phyloP scores from a whole-genome alignment of 2,797 vertebrate genomes.

The Scleropages formosus region DNA sequence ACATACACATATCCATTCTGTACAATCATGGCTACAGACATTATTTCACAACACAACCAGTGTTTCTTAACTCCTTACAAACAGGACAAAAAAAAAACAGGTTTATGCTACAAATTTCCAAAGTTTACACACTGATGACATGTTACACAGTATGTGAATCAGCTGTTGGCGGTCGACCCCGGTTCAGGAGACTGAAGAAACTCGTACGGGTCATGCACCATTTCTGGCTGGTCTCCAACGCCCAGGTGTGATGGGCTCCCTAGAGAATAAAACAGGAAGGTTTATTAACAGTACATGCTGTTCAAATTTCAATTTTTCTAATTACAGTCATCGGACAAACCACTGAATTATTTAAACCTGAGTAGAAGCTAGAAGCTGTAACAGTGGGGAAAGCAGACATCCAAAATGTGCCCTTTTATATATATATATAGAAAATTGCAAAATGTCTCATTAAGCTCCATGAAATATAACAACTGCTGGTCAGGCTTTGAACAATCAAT shows the following conservation, averaged over 20 bases:
- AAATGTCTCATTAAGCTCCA: no score
- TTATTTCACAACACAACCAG: conserved; percentile 26
- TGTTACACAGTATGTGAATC: conserved; percentile 42
- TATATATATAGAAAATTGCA: no score
- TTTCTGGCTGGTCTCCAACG: conserved; percentile 86
- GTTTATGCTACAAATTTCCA: conserved; percentile 16
- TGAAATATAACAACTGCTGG: neutral
- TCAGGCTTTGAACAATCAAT: neutral
- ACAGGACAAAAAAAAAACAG: conserved; percentile 18
- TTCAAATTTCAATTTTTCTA: no score
- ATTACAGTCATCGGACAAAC: no score
- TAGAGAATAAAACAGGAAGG: conserved; percentile 44
- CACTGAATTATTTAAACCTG: neutral
- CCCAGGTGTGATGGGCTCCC: conserved; percentile 91
- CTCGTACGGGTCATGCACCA: conserved; percentile 91
- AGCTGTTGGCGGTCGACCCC: conserved; percentile 68
- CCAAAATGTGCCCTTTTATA: no score
- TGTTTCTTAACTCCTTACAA: conserved; percentile 10
- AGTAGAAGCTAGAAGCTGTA: no score
- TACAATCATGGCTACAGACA: conserved; percentile 52
- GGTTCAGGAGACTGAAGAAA: conserved; percentile 93
- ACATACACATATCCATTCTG: conserved; percentile 49
- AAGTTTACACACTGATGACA: neutral
- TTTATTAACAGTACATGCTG: neutral
- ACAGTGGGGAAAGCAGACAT: no score